phyloP scores from a whole-genome alignment of 2,888 invertebrate species.

The Margaritifera margaritifera region DNA sequence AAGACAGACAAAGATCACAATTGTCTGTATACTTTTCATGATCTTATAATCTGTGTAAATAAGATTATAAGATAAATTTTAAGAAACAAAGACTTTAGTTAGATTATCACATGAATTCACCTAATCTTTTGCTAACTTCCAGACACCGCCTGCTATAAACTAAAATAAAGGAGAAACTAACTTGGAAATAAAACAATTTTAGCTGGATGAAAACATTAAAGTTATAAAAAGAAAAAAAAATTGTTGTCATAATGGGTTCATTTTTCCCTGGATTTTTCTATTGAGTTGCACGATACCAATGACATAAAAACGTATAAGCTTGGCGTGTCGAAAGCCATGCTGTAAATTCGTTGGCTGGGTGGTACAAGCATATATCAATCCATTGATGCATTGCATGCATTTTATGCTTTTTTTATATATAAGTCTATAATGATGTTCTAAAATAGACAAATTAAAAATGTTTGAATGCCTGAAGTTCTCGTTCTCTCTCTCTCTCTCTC shows the following conservation, averaged over 20 bases:
- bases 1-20: too few species aligned
- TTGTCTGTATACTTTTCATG: too few species aligned
- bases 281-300: too few species aligned
- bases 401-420: too few species aligned
- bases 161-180: neutral
- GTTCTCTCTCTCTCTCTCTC: neutral
- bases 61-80: too few species aligned
- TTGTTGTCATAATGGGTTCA: neutral
- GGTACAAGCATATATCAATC: too few species aligned
- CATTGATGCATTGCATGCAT: slow-evolving; percentile 12
- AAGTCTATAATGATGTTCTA: neutral
- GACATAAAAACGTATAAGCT: slow-evolving; percentile 11
- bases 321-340: slow-evolving; percentile 5
- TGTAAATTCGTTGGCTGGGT: slow-evolving; percentile 5
- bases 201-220: slow-evolving; percentile 4
- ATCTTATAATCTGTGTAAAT: too few species aligned
- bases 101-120: too few species aligned
- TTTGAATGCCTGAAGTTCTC: neutral
- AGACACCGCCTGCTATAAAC: too few species aligned
- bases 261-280: too few species aligned
- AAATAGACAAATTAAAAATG: slow-evolving; percentile 1
- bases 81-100: too few species aligned
- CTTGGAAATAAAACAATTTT: neutral
- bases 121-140: too few species aligned
- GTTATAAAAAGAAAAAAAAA: neutral